Percentiles rank a stretch among this genome's conserved stretches.
Conservation (phyloP, 2,888 invertebrate genomes). For the Epinotia bilunana region DNA sequence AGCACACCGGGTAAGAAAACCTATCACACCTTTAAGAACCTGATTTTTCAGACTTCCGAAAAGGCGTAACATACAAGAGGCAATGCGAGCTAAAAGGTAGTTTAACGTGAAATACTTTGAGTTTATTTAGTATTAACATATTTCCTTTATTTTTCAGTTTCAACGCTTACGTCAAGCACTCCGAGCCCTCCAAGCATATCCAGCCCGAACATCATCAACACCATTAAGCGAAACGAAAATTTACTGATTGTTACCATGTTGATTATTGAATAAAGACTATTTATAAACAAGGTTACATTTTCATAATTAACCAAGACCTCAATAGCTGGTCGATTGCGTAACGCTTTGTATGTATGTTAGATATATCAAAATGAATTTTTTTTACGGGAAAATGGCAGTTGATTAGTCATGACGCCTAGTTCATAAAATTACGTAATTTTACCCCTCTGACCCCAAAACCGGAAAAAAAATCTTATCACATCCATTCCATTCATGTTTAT, state of each 20-base stretch:
- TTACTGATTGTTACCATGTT: slow-evolving; percentile 24
- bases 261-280: slow-evolving; percentile 17
- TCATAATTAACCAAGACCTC: background rate
- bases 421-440: too few species aligned
- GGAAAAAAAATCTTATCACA: too few species aligned
- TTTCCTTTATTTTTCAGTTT: slow-evolving; percentile 57
- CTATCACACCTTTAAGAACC: background rate
- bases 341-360: too few species aligned
- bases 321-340: too few species aligned
- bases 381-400: too few species aligned
- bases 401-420: too few species aligned
- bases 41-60: background rate
- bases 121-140: background rate
- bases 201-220: slow-evolving; percentile 44
- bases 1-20: slow-evolving; percentile 74
- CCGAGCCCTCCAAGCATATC: slow-evolving; percentile 59
- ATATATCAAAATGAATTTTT: too few species aligned
- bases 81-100: background rate
- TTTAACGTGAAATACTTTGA: background rate
- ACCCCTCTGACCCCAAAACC: too few species aligned
- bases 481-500: too few species aligned
- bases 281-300: background rate
- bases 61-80: background rate
- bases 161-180: slow-evolving; percentile 70
- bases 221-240: background rate